Conservation (phyloP, 64 coral and sea anemone genomes). For the Porites lutea region DNA sequence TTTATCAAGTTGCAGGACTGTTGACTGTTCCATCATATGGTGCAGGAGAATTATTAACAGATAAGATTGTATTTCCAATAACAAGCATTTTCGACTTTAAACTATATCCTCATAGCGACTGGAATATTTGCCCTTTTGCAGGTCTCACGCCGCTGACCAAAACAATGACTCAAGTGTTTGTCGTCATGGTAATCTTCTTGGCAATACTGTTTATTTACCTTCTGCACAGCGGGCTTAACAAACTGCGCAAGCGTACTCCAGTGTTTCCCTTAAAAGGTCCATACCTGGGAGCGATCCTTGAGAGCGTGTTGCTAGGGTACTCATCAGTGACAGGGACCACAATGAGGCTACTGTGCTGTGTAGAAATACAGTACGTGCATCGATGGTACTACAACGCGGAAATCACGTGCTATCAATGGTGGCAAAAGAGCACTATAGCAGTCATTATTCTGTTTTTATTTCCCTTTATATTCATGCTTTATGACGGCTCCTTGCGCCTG, state of each 20-base stretch:
- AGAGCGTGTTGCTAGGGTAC: conserved; percentile 62
- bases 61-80: conserved; percentile 7
- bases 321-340: neutral
- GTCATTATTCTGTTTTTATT: neutral
- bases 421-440: neutral
- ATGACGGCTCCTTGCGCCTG: neutral
- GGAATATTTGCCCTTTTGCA: conserved; percentile 22
- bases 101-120: neutral
- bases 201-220: conserved; percentile 23
- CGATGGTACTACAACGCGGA: conserved; percentile 40
- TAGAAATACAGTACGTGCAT: neutral
- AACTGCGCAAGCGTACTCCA: neutral
- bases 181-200: neutral
- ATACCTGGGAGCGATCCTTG: conserved; percentile 62
- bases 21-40: conserved; percentile 1
- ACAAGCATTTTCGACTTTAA: conserved; percentile 26
- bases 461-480: conserved; percentile 31
- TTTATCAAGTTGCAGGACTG: conserved; percentile 63
- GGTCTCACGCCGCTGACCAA: conserved; percentile 36
- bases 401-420: conserved; percentile 49
- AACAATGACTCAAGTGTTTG: neutral
- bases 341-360: conserved; percentile 43
- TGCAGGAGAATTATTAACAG: neutral
- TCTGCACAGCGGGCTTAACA: conserved; percentile 9
- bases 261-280: conserved; percentile 23